Conservation (phyloP, 2,113 vertebrate species). For the Brachyhypopomus gauderio region DNA sequence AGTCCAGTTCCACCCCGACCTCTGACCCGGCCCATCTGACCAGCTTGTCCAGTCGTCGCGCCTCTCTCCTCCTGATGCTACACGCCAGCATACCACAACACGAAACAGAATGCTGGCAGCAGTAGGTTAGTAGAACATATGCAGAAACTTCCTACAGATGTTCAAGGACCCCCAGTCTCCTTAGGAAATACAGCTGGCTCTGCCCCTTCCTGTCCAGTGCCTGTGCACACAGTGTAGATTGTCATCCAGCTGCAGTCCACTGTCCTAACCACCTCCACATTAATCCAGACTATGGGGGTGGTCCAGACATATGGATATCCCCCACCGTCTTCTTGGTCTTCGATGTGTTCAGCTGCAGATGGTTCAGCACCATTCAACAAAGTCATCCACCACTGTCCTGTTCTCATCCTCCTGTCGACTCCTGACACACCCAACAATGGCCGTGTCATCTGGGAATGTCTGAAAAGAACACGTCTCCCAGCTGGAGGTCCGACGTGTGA, state of each 20-base stretch:
- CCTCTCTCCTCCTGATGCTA: no score
- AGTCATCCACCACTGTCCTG: neutral
- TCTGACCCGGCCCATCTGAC: no score
- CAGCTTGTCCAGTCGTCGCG: no score
- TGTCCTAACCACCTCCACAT: no score
- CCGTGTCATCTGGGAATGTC: neutral
- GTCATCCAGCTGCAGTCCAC: neutral
- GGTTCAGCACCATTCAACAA: neutral
- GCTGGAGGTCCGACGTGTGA: neutral
- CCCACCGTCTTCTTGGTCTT: neutral
- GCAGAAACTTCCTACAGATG: neutral
- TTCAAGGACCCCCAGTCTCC: neutral
- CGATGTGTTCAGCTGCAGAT: neutral
- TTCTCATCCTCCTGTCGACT: neutral
- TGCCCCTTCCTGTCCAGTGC: neutral
- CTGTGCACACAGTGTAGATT: neutral
- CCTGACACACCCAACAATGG: neutral
- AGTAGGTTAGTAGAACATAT: neutral
- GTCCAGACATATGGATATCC: neutral
- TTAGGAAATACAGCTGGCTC: neutral
- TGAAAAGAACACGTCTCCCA: neutral
- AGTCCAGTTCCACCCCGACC: no score
- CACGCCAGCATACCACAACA: neutral
- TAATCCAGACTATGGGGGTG: no score
- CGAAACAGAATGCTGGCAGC: neutral